Evolutionary conservation across 2,797 vertebrate genomes (phyloP).

Genomic region (Melopsittacus undulatus): DNA sequence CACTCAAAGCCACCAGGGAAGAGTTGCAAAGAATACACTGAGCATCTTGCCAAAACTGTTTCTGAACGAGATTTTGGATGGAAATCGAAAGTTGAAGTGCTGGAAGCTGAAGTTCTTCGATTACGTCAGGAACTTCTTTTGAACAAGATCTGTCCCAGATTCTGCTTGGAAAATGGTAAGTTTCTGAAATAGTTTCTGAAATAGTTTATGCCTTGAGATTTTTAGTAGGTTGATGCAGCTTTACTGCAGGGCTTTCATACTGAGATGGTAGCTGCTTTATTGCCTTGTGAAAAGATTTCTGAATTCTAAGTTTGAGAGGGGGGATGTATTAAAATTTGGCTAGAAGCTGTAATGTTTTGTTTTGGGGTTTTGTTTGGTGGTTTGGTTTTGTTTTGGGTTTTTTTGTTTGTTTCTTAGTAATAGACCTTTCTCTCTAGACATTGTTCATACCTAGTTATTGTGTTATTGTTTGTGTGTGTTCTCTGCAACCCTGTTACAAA

Average conservation of each 20-base stretch:
- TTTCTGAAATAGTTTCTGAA: neutral
- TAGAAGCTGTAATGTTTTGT: neutral
- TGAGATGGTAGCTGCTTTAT: neutral
- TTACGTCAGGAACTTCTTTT: constrained; percentile 85
- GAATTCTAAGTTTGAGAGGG: neutral
- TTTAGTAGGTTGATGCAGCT: neutral
- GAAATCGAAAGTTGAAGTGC: constrained; percentile 73
- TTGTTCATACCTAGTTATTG: neutral
- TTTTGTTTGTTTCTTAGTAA: neutral
- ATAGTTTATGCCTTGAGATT: neutral
- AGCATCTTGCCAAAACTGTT: constrained; percentile 74
- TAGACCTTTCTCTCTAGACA: neutral
- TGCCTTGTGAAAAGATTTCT: neutral
- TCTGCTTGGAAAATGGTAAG: constrained; percentile 68
- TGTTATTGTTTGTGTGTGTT: neutral
- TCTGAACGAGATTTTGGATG: constrained; percentile 69
- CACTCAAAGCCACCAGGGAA: constrained; percentile 78
- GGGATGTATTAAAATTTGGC: neutral
- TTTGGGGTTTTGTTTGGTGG: neutral
- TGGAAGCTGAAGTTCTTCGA: constrained; percentile 85
- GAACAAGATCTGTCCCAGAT: constrained; percentile 53
- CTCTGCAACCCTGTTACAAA: neutral
- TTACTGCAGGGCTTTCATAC: neutral
- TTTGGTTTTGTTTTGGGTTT: neutral
- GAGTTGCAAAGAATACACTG: constrained; percentile 77